Evolutionary conservation across 2,113 vertebrate species (phyloP), one percentile per base, ranked within the genome.

Genomic region (Apteryx mantelli): DNA sequence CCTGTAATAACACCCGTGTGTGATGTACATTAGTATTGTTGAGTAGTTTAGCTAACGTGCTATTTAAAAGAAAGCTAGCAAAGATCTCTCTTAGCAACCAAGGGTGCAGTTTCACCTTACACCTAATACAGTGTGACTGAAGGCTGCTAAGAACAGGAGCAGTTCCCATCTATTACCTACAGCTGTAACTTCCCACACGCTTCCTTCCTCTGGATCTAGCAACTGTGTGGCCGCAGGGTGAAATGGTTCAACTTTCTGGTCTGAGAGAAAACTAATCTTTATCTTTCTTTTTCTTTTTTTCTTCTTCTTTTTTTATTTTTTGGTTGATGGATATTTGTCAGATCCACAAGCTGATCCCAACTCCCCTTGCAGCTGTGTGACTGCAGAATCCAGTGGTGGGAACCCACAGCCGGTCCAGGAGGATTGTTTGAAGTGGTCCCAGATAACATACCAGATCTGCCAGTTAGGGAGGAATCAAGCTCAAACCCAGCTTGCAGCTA

Each of bases 41-140:
- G 86, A 79, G 90, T 28, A 70, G 68, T 56, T 95, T 30, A 64
- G 90, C 79, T 87, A 58, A 68, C 15, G 0, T 4, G 69, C 86
- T 56, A 4, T 94, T 94, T 93, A 85, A 91, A 52, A 94, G 75
- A n/a, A 77, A 86, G 58, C 17, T 4, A 93, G 89, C 70, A 85
- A 94, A 79, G 93, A 81, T 91, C 91, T 96, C 93, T 80, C 93
- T 88, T 94, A 96, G 96, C 95, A 96, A 96, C 96, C 93, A 69
- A 87, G 87, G 78, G 82, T 85, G 82, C 91, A 96, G 91, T 93
- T 96, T 95, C 93, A 93, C 84, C 14, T 95, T 94, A 79, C 93
- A 85, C 87, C 91, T 95, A 92, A 95, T 91, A 76, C 78, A 30
- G 82, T 76, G 82, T 82, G 96, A 91, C 84, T 95, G 89, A 74